Evolutionary conservation across 1,140 invertebrate genomes (phyloP).

Genomic region (Latrodectus geometricus): DNA sequence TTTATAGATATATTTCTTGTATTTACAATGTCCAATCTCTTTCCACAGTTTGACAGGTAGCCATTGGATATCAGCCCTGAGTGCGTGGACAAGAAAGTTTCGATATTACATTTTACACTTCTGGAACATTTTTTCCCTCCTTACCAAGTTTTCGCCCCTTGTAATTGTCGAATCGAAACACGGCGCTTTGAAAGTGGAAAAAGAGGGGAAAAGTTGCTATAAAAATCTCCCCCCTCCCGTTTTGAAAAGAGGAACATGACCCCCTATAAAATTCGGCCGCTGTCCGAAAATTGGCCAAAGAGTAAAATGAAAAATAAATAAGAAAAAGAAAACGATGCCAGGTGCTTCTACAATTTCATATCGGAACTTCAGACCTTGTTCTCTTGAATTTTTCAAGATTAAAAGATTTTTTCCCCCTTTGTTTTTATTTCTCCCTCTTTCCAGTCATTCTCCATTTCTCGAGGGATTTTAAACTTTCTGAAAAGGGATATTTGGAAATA

Average conservation of each 20-base stretch:
- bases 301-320: background rate
- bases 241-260: constrained; percentile 22
- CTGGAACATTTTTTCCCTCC: background rate
- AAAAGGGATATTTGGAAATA: constrained; percentile 1
- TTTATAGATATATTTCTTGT: background rate
- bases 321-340: background rate
- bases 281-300: constrained; percentile 47
- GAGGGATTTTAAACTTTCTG: constrained; percentile 57
- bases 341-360: constrained; percentile 57
- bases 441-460: background rate
- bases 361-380: constrained; percentile 10
- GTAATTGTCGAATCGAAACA: constrained; percentile 55
- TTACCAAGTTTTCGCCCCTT: background rate
- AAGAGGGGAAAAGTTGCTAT: constrained; percentile 4
- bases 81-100: constrained; percentile 13
- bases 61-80: background rate
- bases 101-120: constrained; percentile 56
- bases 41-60: background rate
- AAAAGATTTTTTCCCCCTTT: constrained; percentile 1
- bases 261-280: constrained; percentile 45
- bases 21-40: background rate
- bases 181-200: constrained; percentile 41
- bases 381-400: constrained; percentile 40
- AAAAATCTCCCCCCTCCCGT: background rate
- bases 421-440: background rate